Evolutionary conservation across 2,113 vertebrate genomes (phyloP), one percentile per base, ranked within the genome.

Genomic region (Psilopsiagon aymara): DNA sequence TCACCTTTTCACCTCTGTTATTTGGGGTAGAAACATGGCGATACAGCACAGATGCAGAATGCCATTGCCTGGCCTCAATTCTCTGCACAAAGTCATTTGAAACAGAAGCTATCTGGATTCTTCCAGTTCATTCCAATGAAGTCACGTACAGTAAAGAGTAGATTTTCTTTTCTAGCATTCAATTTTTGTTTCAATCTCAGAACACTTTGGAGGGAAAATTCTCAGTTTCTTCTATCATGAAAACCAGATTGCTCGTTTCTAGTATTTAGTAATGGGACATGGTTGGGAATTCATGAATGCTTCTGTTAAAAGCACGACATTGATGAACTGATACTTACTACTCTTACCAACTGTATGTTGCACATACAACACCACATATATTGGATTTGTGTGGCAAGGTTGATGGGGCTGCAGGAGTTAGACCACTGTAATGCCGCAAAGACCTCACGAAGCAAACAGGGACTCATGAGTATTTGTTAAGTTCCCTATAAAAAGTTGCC

Each of bases 1-100:
- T 89, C 81, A 91, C 74, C 52, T 94, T 92, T 94, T 85, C 75
- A 90, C 63, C 49, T 89, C 43, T 84, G 0, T 74, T 75, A 59
- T 79, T 87, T 16, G 51, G 15, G 17, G 24, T 51, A 33, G 62
- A 92, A 89, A 24, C n/a, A 13, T 44, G 64, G 17, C 27, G 49
- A 81, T 57, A 5, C 35, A 43, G 39, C 29, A 18, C 78, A 87
- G 63, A 43, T 82, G 28, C 76, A 59, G 76, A 78, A 46, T 59
- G 69, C 55, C 19, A 2, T 21, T 71, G 46, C 55, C 69, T 86
- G 57, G 20, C 49, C 77, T 79, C 69, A 51, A 29, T 68, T 75
- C 33, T 60, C 52, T 49, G 20, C 74, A 60, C 2, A 0, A 69
- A 82, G 19, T 29, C 5, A 1, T 44, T 64, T 60, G 81, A 60